Evolutionary conservation across 2,888 invertebrate species (phyloP), one percentile per base, ranked within the genome.

Genomic region (Epinotia bilunana): DNA sequence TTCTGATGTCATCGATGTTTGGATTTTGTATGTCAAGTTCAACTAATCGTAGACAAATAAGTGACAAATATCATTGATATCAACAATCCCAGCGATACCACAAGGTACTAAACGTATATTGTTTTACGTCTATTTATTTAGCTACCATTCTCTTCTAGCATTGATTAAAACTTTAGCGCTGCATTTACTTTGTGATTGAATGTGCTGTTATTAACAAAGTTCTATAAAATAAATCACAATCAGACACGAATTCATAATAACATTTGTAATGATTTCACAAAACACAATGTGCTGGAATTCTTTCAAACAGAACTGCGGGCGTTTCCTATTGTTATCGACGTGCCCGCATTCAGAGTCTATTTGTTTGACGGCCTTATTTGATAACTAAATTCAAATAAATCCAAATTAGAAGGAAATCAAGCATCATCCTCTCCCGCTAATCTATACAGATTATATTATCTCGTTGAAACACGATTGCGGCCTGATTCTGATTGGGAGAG

Each of bases 241-340:
- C 65, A 65, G 53, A 53, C 49, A 49, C 28, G 16, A n/a, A 65
- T 65, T 65, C 65, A 64, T n/a, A 18, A 18, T 16, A 18, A 55
- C 28, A 55, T 43, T n/a, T 18, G 33, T 61, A 16, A 73, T 16
- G 16, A 20, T 53, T 53, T 53, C 12, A 53, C 65, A 65, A 65
- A 65, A 65, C 61, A 61, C 49, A 49, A 33, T n/a, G 39, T 39
- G 43, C 57, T 60, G n/a, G 65, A 71, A 75, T 75, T 61, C 60
- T 64, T 65, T 46, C 53, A 12, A 67, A 43, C 65, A 60, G 28
- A 67, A 65, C 71, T 75, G 75, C 75, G 75, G 75, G 75, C 71
- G 67, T 75, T 75, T 74, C 67, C 75, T 75, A 75, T 72, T 75
- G 55, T 46, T 60, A 75, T 67, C 62, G 20, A 46, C 58, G 23